These are phyloP conservation scores for Synaphobranchus kaupii DNA, from an alignment of 2,797 vertebrate genomes.

Conservation along the genomic window DNA sequence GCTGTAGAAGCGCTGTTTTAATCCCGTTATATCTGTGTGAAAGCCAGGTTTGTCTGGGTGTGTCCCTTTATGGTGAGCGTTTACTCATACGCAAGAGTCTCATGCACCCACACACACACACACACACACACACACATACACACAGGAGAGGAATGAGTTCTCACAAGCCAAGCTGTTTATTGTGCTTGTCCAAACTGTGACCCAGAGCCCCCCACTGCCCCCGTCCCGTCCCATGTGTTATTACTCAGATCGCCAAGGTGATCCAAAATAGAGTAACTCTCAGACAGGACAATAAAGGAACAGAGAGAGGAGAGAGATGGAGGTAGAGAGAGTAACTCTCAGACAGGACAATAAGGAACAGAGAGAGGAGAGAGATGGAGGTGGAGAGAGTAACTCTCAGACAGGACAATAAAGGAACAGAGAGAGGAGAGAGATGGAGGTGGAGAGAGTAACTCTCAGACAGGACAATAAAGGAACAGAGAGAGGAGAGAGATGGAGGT, in stretches of 20 bases:
- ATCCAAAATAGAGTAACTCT: conserved; percentile 86
- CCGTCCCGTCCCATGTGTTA: conserved; percentile 56
- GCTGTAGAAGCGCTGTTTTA: neutral
- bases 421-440: too few relatives aligned
- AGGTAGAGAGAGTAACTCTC: neutral
- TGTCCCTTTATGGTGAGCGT: neutral
- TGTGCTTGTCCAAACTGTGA: conserved; percentile 60
- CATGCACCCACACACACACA: too few relatives aligned
- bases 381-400: conserved; percentile 70
- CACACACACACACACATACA: neutral
- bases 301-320: conserved; percentile 14
- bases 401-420: too few relatives aligned
- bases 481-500: neutral
- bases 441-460: conserved; percentile 83
- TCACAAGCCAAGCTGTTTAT: neutral
- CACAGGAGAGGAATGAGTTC: neutral
- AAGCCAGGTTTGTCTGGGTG: neutral
- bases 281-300: conserved; percentile 77
- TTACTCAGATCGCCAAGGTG: conserved; percentile 73
- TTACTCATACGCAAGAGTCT: neutral
- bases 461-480: conserved; percentile 70
- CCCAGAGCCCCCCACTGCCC: conserved; percentile 43
- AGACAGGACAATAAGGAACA: too few relatives aligned
- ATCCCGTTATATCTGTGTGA: neutral
- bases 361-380: neutral